These are phyloP conservation scores for Drosophila merina DNA, from an alignment of 2,888 invertebrate genomes.

Conservation along the genomic window DNA sequence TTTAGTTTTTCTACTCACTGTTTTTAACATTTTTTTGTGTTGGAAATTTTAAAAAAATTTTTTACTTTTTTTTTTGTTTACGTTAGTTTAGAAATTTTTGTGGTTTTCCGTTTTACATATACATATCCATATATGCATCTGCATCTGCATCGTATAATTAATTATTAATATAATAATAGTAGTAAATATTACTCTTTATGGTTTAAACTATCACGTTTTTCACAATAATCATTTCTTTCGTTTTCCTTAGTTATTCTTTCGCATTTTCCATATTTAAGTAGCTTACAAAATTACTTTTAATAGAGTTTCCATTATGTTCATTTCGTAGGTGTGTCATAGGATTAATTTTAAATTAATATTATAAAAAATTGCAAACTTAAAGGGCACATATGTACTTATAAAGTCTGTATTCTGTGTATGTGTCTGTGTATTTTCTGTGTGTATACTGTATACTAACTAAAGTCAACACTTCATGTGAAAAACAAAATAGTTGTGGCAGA, in stretches of 20 bases:
- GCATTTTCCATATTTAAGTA: slow-evolving; percentile 68
- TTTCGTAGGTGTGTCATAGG: slow-evolving; percentile 51
- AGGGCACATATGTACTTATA: slow-evolving; percentile 38
- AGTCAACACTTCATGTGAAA: slow-evolving; percentile 59
- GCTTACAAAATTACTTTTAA: slow-evolving; percentile 69
- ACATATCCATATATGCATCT: slow-evolving; percentile 52
- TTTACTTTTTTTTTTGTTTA: slow-evolving; percentile 70
- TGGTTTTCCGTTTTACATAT: slow-evolving; percentile 54
- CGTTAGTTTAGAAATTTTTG: slow-evolving; percentile 69
- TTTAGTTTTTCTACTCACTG: slow-evolving; percentile 76
- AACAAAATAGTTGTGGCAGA: slow-evolving; percentile 47
- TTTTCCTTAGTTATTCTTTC: slow-evolving; percentile 48
- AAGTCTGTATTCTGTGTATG: slow-evolving; percentile 27
- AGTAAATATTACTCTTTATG: slow-evolving; percentile 79
- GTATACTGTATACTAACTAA: slow-evolving; percentile 44
- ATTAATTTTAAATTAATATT: slow-evolving; percentile 46
- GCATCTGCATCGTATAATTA: slow-evolving; percentile 67
- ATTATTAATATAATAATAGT: slow-evolving; percentile 78
- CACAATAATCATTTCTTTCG: slow-evolving; percentile 66
- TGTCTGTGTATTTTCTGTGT: slow-evolving; percentile 21
- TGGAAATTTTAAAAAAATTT: slow-evolving; percentile 69
- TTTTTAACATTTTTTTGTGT: slow-evolving; percentile 73
- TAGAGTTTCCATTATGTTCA: slow-evolving; percentile 51
- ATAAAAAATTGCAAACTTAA: slow-evolving; percentile 61
- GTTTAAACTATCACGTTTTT: slow-evolving; percentile 80